Evolutionary conservation across 1,140 invertebrate species (phyloP), one percentile per base, ranked within the genome.

Genomic region (Wiebesia pumilae): DNA sequence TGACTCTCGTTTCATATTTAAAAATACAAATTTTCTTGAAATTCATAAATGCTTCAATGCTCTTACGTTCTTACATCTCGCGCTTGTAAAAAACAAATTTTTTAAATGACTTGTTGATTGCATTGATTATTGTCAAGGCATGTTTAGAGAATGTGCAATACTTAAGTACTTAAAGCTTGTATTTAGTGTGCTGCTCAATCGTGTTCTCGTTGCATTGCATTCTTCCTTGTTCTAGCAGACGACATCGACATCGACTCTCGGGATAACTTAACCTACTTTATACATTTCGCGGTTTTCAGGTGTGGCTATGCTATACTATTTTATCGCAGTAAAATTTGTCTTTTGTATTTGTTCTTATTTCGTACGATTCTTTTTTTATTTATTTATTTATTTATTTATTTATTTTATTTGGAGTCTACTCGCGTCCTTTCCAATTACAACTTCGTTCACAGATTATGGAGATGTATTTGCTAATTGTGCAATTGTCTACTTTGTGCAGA

Each of bases 181-280:
- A 24, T 62, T 77, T 77, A 43, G 24, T 14, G 19, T n/a, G 19
- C 35, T 35, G 47, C 75, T 58, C 27, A 78, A 84, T 75, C n/a
- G 30, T 47, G 40, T 77, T 30, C 58, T 75, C 47, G 47, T 83
- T 62, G 33, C 33, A 62, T 58, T 58, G 51, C 24, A 58, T 75
- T 83, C 47, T 75, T 58, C 47, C 19, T 79, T 33, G n/a, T 58
- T 9, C 38, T 10, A 62, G 33, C 47, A 78, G n/a, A n/a, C 35
- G 33, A 79, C 62, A 16, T 78, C 35, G 33, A 79, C 62, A 16
- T 78, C 58, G 14, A 78, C 27, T 40, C 51, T 40, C 24, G 24
- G 35, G 54, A 40, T 21, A 35, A 83, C 51, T 83, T 77, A 62
- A 77, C 71, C 27, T 14, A 62, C 58, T 83, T 73, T 40, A 73